These are phyloP conservation scores for Nemoura dubitans DNA, from an alignment of 2,888 invertebrate genomes.

Conservation along the genomic window DNA sequence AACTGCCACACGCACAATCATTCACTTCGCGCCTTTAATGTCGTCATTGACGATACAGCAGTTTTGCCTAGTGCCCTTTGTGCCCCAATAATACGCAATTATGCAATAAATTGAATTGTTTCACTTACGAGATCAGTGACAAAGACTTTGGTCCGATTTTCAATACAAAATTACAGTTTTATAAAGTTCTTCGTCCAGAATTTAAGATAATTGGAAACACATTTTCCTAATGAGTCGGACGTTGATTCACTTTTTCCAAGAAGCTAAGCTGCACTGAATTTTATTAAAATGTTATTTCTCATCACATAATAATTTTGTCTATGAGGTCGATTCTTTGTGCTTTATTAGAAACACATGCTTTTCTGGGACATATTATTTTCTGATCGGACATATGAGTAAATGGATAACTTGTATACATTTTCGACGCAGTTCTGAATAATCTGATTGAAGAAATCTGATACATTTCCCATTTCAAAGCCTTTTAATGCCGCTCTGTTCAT, in stretches of 20 bases:
- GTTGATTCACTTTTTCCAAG: background rate
- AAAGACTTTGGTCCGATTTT: background rate
- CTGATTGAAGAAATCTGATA: background rate
- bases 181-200: background rate
- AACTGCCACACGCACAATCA: conserved; percentile 8
- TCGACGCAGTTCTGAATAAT: background rate
- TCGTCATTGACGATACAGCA: background rate
- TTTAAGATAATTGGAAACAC: background rate
- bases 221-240: background rate
- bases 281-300: background rate
- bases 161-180: background rate
- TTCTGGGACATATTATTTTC: background rate
- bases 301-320: background rate
- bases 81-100: background rate
- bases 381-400: background rate
- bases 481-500: background rate
- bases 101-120: background rate
- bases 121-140: background rate
- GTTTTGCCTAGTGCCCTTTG: background rate
- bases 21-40: background rate
- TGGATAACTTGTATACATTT: background rate
- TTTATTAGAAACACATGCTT: background rate
- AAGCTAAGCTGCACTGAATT: background rate
- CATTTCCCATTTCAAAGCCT: background rate
- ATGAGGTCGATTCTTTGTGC: background rate